Evolutionary conservation across 2,888 invertebrate genomes (phyloP).

Genomic region (Lasioglossum oenotherae): DNA sequence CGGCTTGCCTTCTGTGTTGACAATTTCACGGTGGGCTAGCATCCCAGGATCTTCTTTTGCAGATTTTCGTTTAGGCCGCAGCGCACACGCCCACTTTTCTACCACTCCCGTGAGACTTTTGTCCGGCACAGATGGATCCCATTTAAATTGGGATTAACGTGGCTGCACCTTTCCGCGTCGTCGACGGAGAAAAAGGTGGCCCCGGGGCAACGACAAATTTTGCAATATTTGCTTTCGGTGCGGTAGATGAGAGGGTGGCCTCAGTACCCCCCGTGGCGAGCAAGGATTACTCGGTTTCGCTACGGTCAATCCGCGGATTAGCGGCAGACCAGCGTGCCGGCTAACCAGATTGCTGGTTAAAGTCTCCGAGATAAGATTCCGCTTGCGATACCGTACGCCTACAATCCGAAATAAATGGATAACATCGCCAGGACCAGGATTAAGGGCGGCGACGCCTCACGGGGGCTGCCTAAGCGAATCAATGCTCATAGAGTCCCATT

Average conservation of each 20-base stretch:
- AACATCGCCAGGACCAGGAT: conserved; percentile 52
- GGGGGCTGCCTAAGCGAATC: conserved; percentile 13
- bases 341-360: conserved; percentile 79
- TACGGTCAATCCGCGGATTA: conserved; percentile 73
- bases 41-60: conserved; percentile 26
- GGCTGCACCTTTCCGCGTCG: conserved; percentile 36
- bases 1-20: conserved; percentile 66
- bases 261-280: conserved; percentile 30
- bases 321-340: conserved; percentile 62
- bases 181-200: not conserved
- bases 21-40: conserved; percentile 72
- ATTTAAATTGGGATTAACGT: conserved; percentile 78
- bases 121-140: conserved; percentile 67
- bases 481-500: not conserved
- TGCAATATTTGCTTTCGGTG: conserved; percentile 63
- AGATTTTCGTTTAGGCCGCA: conserved; percentile 58
- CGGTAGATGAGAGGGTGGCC: conserved; percentile 38
- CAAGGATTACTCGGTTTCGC: conserved; percentile 52
- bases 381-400: conserved; percentile 46
- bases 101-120: conserved; percentile 49
- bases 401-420: conserved; percentile 57
- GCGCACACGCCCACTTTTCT: conserved; percentile 68
- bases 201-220: conserved; percentile 55
- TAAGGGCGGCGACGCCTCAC: conserved; percentile 30
- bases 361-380: conserved; percentile 72